These are phyloP conservation scores for Ceratina australensis DNA, from an alignment of 1,140 invertebrate genomes.

Conservation along the genomic window DNA sequence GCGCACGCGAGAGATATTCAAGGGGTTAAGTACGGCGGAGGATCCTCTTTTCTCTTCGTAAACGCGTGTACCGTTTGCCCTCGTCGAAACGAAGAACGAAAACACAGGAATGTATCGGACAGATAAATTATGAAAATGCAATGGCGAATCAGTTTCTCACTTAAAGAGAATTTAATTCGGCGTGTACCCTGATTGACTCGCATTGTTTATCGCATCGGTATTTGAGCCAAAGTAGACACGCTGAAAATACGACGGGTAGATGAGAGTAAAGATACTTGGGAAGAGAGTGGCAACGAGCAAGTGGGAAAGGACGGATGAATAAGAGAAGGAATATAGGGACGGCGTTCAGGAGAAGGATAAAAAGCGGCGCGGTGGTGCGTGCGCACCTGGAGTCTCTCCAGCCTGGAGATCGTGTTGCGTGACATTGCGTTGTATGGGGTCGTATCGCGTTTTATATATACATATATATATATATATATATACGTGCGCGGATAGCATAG, in stretches of 20 bases:
- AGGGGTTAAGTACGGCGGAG: constrained; percentile 12
- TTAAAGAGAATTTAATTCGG: too few relatives aligned
- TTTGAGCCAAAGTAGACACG: too few relatives aligned
- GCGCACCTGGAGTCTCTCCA: constrained; percentile 26
- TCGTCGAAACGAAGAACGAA: not conserved
- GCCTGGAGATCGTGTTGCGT: constrained; percentile 38
- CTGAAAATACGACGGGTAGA: not conserved
- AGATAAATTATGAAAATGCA: too few relatives aligned
- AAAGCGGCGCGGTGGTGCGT: constrained; percentile 27
- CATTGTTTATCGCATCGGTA: too few relatives aligned
- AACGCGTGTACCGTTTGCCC: too few relatives aligned
- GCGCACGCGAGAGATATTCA: not conserved
- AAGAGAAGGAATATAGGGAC: constrained; percentile 12
- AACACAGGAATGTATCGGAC: too few relatives aligned
- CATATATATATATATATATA: too few relatives aligned
- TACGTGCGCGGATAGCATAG: constrained; percentile 30
- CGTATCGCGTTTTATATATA: constrained; percentile 40
- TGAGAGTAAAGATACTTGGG: constrained; percentile 6
- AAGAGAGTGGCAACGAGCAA: constrained; percentile 15
- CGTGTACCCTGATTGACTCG: too few relatives aligned
- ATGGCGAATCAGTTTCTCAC: too few relatives aligned
- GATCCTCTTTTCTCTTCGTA: not conserved
- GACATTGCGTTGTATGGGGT: constrained; percentile 46
- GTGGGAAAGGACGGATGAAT: constrained; percentile 10
- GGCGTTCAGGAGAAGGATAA: constrained; percentile 10